These are phyloP conservation scores for Conomelus anceps DNA, from an alignment of 2,888 invertebrate genomes.

Conservation along the genomic window DNA sequence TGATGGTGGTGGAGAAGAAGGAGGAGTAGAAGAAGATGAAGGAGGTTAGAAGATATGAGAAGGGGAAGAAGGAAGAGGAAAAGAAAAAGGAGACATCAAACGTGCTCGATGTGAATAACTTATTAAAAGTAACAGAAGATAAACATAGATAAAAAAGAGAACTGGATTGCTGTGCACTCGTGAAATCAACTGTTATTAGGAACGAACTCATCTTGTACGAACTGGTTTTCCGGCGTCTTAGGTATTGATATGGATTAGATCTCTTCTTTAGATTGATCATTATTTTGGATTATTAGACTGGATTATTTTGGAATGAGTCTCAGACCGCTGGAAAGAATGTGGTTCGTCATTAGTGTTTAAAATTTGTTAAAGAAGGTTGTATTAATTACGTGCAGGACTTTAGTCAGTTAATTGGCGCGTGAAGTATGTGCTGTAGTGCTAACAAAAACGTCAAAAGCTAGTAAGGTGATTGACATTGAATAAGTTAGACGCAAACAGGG, in stretches of 20 bases:
- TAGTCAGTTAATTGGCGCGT: no score
- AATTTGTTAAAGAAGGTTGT: background rate
- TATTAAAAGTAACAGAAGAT: background rate
- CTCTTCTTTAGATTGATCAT: background rate
- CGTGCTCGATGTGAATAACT: background rate
- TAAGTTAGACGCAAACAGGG: no score
- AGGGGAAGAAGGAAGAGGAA: no score
- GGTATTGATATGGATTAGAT: background rate
- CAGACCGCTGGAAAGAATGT: conserved; percentile 8
- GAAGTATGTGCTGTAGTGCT: no score
- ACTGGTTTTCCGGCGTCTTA: background rate
- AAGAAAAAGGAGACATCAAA: no score
- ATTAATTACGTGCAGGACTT: background rate
- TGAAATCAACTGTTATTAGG: background rate
- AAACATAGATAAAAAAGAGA: background rate
- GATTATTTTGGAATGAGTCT: conserved; percentile 7
- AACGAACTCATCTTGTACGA: background rate
- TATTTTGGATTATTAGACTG: background rate
- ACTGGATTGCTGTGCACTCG: background rate
- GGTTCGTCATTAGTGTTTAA: background rate
- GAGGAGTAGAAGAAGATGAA: no score
- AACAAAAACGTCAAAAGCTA: no score
- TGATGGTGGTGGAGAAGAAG: no score
- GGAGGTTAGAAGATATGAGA: no score
- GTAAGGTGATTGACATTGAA: no score